phyloP scores from a whole-genome alignment of 1,140 invertebrate genomes.

The Cyclargus thomasi region DNA sequence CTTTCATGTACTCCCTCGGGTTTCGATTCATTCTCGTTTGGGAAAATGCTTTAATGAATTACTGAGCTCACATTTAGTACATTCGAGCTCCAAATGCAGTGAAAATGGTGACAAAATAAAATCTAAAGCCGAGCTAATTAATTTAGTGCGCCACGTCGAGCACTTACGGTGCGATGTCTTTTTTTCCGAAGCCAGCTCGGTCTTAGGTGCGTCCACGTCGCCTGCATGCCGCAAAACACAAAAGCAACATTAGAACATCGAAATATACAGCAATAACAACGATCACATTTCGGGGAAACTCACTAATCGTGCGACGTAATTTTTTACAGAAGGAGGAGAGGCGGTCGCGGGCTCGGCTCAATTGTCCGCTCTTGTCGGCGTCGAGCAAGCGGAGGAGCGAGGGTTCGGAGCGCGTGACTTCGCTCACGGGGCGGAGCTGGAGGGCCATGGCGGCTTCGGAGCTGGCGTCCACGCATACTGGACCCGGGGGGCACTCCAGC shows the following conservation, averaged over 20 bases:
- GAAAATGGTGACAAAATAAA: conserved; percentile 29
- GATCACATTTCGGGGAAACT: conserved; percentile 35
- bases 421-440: conserved; percentile 49
- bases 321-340: conserved; percentile 68
- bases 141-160: conserved; percentile 60
- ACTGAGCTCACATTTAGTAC: neutral
- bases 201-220: conserved; percentile 70
- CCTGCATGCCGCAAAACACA: conserved; percentile 66
- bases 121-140: conserved; percentile 47
- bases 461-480: conserved; percentile 62
- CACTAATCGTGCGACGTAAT: conserved; percentile 68
- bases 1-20: neutral
- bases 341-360: conserved; percentile 61
- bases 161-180: conserved; percentile 71
- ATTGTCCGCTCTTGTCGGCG: conserved; percentile 57
- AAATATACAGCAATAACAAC: conserved; percentile 36
- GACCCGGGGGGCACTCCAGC: conserved; percentile 63
- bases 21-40: neutral
- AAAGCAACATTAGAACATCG: conserved; percentile 72
- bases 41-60: neutral
- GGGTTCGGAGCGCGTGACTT: conserved; percentile 58
- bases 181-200: conserved; percentile 67
- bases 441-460: conserved; percentile 47
- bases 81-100: neutral
- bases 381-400: conserved; percentile 59